Evolutionary conservation across 1,140 invertebrate species (phyloP), one percentile per base, ranked within the genome.

Genomic region (Drosophila equinoxialis): DNA sequence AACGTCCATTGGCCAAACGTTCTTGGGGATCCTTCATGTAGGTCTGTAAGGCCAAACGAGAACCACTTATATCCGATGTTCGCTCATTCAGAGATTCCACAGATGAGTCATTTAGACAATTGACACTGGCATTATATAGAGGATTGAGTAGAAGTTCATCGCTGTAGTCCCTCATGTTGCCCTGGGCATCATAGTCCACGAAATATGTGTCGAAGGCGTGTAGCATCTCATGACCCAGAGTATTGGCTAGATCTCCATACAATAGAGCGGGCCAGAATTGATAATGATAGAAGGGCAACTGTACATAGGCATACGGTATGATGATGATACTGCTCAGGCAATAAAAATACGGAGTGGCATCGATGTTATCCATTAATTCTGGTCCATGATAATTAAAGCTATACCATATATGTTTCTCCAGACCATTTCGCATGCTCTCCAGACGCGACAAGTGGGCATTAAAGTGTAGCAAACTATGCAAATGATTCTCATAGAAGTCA

Each of bases 341-440:
- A 20, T 81, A 90, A 59, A 90, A 91, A 70, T 90, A 90, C 0
- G 90, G 90, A 6, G 90, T 90, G 42, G 82, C 77, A 63, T 91
- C 90, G 3, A 91, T 75, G 37, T 81, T 81, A 26, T 91, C 90
- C 2, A 55, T 37, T 14, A 91, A 66, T 20, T 75, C 65, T 5
- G 90, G 90, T 14, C 57, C 70, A 51, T 91, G 89, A 62, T 84
- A 72, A 33, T 91, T 90, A 23, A 91, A 91, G 23, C 82, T 87
- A 39, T 90, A 87, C 77, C 71, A 90, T 6, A 90, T 51, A 0
- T 51, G 41, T 1, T 69, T 62, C 37, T 77, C 20, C 0, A 58
- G 45, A 3, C 30, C 57, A 6, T 75, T 57, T 3, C 8, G 8
- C 13, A 48, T 79, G 11, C 58, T 64, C 57, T 89, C 84, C 66